phyloP scores from a whole-genome alignment of 2,888 invertebrate species.

The Rhagium mordax region DNA sequence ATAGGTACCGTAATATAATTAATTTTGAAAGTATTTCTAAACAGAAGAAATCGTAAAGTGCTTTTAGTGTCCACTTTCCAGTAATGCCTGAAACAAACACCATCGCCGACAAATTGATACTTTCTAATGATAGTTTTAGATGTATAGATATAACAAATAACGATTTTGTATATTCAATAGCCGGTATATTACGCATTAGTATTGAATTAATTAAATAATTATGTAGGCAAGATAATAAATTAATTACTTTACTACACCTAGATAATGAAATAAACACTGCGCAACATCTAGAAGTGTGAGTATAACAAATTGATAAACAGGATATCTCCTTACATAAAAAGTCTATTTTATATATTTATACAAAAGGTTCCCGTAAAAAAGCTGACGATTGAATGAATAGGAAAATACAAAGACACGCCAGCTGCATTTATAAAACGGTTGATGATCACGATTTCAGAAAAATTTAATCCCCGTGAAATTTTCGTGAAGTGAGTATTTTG shows the following conservation, averaged over 20 bases:
- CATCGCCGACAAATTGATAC: background rate
- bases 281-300: background rate
- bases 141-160: background rate
- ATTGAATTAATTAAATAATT: constrained; percentile 14
- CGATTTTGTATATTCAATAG: constrained; percentile 3
- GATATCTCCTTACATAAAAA: background rate
- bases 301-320: constrained; percentile 21
- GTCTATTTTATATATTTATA: constrained; percentile 21
- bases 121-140: background rate
- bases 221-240: constrained; percentile 19
- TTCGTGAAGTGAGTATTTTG: constrained; percentile 51
- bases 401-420: constrained; percentile 48
- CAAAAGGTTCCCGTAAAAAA: constrained; percentile 22
- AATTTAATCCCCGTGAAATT: constrained; percentile 53
- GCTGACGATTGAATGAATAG: constrained; percentile 45
- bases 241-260: constrained; percentile 7
- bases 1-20: constrained; percentile 2
- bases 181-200: constrained; percentile 1
- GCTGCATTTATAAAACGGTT: constrained; percentile 46
- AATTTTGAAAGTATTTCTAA: constrained; percentile 1
- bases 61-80: background rate
- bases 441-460: constrained; percentile 50
- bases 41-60: background rate
- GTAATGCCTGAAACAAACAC: background rate
- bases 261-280: constrained; percentile 1